These are phyloP conservation scores for Amblyteles armatorius DNA, from an alignment of 2,888 invertebrate genomes.

Conservation along the genomic window DNA sequence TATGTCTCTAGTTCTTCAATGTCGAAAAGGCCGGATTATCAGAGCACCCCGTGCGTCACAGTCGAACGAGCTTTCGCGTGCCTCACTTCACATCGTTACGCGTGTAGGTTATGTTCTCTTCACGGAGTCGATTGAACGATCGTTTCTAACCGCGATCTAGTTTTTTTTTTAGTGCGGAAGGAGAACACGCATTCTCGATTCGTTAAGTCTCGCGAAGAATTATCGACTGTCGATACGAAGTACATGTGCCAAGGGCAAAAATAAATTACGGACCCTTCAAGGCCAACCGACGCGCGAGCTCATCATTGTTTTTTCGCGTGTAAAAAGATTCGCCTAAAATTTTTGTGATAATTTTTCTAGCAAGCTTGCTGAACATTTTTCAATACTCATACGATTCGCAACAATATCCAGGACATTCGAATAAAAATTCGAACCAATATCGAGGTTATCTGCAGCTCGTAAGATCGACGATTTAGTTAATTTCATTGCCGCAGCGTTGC, in stretches of 20 bases:
- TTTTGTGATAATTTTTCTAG: too few species aligned
- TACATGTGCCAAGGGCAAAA: background rate
- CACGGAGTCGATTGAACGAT: background rate
- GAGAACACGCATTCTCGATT: background rate
- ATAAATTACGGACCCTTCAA: too few species aligned
- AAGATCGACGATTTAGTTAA: background rate
- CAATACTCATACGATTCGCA: too few species aligned
- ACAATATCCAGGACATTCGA: too few species aligned
- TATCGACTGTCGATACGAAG: background rate
- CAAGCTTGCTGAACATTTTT: too few species aligned
- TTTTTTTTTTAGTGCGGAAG: background rate
- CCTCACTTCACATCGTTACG: background rate
- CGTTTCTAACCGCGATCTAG: background rate
- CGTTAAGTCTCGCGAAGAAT: background rate
- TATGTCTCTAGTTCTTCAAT: background rate
- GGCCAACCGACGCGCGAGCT: too few species aligned
- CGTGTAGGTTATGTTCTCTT: background rate
- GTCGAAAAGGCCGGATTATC: conserved; percentile 4
- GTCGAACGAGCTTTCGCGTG: background rate
- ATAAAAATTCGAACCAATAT: too few species aligned
- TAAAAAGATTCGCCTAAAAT: too few species aligned
- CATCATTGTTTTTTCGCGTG: too few species aligned
- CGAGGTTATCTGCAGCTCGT: background rate
- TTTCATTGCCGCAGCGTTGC: too few species aligned
- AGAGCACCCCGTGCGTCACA: background rate